Base-by-base conservation (phyloP, 2,888 invertebrate genomes). In the Scaptodrosophila latifasciaeformis region DNA sequence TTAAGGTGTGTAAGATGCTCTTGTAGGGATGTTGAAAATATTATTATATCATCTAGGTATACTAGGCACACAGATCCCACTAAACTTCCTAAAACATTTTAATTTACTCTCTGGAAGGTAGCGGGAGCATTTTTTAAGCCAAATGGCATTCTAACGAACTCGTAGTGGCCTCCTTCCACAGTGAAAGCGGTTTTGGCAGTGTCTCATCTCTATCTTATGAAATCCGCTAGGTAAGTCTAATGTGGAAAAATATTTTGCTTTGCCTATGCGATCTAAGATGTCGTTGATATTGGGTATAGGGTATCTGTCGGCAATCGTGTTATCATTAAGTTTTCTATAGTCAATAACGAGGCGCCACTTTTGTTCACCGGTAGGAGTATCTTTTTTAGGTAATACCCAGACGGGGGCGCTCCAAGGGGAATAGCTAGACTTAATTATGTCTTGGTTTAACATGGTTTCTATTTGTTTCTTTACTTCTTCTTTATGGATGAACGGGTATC, bases 401-500 rank as follows among this genome's bases (percentile, higher is more conserved):
- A 27, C 9, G 29, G 29, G 29, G 5, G 29, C 29, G 5, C 6
- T 6, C 5, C 9, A 27, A 6, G 29, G 29, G 9, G 29, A 27
- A 27, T 27, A 6, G 29, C 29, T 27, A 27, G 5, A 9, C 9
- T 9, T 27, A 6, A 27, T 27, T 27, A 27, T 27, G 6, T 27
- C 9, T 5, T 27, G 5, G 9, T 27, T 9, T 5, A 27, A 9
- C 29, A 27, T 27, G 5, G 5, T 9, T 27, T 27, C 6, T 6
- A 27, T 27, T 9, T 27, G 29, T 9, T 27, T 27, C 9, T 27
- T 9, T 27, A 27, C 29, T 27, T 44, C 44, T 17, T 44, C 44
- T 17, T 44, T 44, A 13, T 44, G 44, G 30, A 44, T 44, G 17
- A 17, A 44, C 1, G 44, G 44, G 30, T 44, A 44, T 44, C 44